Conservation (phyloP, 2,888 invertebrate species). For the Polyommatus icarus region DNA sequence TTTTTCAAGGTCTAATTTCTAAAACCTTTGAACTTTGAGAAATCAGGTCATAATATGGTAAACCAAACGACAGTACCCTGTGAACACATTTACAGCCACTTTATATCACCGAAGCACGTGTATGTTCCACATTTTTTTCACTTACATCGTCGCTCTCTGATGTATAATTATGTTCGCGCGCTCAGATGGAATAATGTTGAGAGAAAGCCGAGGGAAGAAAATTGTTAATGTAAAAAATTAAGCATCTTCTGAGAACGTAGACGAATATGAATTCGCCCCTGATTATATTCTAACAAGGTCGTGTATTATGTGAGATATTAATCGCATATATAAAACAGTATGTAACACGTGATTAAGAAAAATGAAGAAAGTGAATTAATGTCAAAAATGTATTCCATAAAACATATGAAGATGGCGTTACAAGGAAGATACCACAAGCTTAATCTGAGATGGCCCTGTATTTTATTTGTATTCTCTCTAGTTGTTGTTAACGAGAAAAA, state of each 20-base stretch:
- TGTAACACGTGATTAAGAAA: not conserved
- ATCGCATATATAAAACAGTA: not conserved
- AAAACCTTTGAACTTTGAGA: no score
- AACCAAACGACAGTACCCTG: not conserved
- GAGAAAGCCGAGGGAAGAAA: not conserved
- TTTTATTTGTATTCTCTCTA: no score
- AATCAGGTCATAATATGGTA: no score
- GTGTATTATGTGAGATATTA: not conserved
- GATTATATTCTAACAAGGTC: not conserved
- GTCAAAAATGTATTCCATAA: not conserved
- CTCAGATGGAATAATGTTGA: conserved; percentile 14
- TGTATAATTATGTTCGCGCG: conserved; percentile 21
- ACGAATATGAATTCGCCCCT: conserved; percentile 9
- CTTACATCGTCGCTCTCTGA: not conserved
- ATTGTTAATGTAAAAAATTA: conserved; percentile 22
- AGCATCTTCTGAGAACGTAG: conserved; percentile 3
- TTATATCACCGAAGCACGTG: not conserved
- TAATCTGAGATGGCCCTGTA: no score
- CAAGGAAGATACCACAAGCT: no score
- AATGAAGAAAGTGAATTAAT: not conserved
- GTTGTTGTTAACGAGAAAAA: no score
- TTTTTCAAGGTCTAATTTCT: no score
- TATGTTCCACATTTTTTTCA: not conserved
- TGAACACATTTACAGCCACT: not conserved
- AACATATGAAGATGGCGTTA: no score